Evolutionary conservation across 1,140 invertebrate species (phyloP), one percentile per base, ranked within the genome.

Genomic region (Drosophila simulans): DNA sequence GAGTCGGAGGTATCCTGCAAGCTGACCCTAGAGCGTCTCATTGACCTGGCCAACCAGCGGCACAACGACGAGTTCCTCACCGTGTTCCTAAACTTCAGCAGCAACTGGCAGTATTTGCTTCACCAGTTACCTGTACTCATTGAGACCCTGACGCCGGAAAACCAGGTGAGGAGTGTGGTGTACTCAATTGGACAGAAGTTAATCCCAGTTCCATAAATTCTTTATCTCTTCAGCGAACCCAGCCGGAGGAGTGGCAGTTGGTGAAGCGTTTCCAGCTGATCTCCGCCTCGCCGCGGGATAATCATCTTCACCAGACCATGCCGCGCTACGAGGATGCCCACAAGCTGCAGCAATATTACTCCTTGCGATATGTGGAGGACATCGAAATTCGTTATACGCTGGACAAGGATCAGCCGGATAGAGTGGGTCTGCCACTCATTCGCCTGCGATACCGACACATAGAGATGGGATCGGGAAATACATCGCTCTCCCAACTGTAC

Each of bases 241-340:
- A 94, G 75, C 80, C 90, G 72, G 93, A 93, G 35, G 92, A 94
- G 42, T 94, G 95, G 94, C 93, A 94, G 64, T 80, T 97, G 15
- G 94, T 95, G 0, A 93, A 94, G 57, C 93, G 96, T 62, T 96
- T 96, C 85, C 96, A 96, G 81, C 72, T 96, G 3, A 93, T 96
- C 34, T 95, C 96, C 71, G 93, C 92, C 10, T 54, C 78, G 4
- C 69, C 52, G 0, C 46, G 64, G 8, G 70, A 83, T 15, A 71
- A 56, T 49, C 60, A 68, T 0, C 51, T 66, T 2, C 51, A 59
- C 7, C 57, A 56, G 39, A 74, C 10, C 5, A 20, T 59, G 52
- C 77, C 91, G 0, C 60, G 34, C 5, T 92, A 89, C 34, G 90
- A 91, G 53, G 89, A 92, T 49, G 60, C 46, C 0, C 79, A 92